Conservation (phyloP, 2,888 invertebrate genomes). For the Calliphora vomitoria region DNA sequence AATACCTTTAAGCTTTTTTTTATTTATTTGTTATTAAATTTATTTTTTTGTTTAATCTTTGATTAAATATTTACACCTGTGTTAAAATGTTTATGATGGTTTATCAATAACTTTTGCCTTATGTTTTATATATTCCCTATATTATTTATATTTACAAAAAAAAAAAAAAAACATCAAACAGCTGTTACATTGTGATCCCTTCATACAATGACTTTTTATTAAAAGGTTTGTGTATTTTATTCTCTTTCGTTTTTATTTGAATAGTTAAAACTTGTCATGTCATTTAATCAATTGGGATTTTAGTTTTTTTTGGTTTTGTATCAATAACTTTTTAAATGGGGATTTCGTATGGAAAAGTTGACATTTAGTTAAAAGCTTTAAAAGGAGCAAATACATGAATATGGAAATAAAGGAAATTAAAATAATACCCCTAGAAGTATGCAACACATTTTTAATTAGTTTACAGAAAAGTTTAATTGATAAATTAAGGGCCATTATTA, state of each 20-base stretch:
- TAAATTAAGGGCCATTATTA: too few species aligned
- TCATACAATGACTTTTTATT: conserved; percentile 31
- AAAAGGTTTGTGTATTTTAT: conserved; percentile 6
- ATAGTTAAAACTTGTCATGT: conserved; percentile 43
- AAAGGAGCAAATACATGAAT: neutral
- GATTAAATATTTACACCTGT: conserved; percentile 66
- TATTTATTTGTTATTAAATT: neutral
- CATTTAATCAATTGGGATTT: conserved; percentile 40
- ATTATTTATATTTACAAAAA: neutral
- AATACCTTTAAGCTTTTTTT: conserved; percentile 17
- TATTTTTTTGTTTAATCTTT: conserved; percentile 46
- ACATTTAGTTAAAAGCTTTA: conserved; percentile 3
- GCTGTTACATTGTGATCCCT: conserved; percentile 49
- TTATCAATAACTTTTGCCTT: conserved; percentile 44
- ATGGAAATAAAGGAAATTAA: neutral
- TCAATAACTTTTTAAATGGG: conserved; percentile 34
- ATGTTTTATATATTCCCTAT: neutral
- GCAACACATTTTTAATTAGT: neutral
- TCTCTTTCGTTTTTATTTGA: conserved; percentile 12
- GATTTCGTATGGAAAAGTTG: conserved; percentile 5
- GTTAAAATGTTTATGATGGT: conserved; percentile 54
- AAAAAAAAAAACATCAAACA: conserved; percentile 1
- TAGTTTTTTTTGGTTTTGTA: neutral
- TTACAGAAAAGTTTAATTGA: neutral
- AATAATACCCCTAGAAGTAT: neutral